These are phyloP conservation scores for Macrostomum lignano DNA, from an alignment of 1,140 invertebrate genomes.

Conservation along the genomic window DNA sequence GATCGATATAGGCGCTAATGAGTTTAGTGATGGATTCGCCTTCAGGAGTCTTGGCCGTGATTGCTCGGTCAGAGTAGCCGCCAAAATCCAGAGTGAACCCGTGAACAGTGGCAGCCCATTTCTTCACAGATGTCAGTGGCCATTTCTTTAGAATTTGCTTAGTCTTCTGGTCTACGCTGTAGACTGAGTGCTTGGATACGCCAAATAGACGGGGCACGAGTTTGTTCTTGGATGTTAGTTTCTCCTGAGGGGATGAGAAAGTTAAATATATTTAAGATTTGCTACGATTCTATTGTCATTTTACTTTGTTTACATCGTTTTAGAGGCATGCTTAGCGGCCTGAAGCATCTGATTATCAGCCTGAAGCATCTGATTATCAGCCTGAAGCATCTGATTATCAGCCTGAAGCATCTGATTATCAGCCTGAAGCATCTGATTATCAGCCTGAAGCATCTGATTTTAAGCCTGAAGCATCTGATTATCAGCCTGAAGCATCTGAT, in stretches of 20 bases:
- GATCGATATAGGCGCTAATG: constrained; percentile 95
- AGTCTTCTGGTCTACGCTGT: constrained; percentile 79
- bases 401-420: no score
- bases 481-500: no score
- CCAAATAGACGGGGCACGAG: constrained; percentile 80
- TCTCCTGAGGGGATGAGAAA: constrained; percentile 34
- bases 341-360: no score
- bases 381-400: no score
- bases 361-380: no score
- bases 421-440: no score
- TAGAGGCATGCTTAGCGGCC: no score
- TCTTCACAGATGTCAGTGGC: constrained; percentile 73
- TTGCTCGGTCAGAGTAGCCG: constrained; percentile 82
- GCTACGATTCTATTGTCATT: constrained; percentile 7
- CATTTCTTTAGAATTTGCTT: constrained; percentile 47
- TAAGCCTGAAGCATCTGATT: no score
- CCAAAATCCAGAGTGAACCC: constrained; percentile 78
- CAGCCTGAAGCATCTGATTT: no score
- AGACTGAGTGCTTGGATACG: constrained; percentile 84
- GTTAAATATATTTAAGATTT: constrained; percentile 6
- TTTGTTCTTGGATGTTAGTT: constrained; percentile 91
- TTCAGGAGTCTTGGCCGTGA: constrained; percentile 89
- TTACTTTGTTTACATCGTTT: no score
- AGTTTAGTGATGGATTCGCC: constrained; percentile 90
- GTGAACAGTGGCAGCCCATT: constrained; percentile 91